phyloP scores from a whole-genome alignment of 1,140 invertebrate genomes.

The Bombus vancouverensis region DNA sequence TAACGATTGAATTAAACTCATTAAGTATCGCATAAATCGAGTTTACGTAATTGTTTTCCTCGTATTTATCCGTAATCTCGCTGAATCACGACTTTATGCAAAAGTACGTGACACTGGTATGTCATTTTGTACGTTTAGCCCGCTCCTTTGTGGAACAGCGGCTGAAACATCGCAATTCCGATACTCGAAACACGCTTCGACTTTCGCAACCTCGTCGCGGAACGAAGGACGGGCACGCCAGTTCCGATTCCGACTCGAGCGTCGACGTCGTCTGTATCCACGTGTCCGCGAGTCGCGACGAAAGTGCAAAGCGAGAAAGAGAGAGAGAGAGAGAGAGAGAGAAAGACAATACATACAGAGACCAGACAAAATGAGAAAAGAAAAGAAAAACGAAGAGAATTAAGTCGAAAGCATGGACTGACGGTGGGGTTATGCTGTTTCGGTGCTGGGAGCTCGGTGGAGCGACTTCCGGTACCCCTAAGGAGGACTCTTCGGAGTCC shows the following conservation, averaged over 20 bases:
- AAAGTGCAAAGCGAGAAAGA: background rate
- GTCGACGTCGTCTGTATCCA: background rate
- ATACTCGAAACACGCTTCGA: too few relatives aligned
- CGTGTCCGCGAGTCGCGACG: background rate
- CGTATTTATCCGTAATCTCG: accelerated
- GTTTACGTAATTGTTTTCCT: background rate
- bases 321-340: background rate
- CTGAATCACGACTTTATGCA: background rate
- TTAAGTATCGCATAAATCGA: too few relatives aligned
- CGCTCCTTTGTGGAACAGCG: too few relatives aligned
- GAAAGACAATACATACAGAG: background rate
- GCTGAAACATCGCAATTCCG: too few relatives aligned
- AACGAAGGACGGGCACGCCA: background rate
- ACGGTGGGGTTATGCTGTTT: slow-evolving; percentile 83
- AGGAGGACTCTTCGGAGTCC: slow-evolving; percentile 79
- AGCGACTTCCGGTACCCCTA: slow-evolving; percentile 77
- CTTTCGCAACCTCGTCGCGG: background rate
- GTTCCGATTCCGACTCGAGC: too few relatives aligned
- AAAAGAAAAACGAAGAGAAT: background rate
- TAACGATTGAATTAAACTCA: background rate
- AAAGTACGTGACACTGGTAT: too few relatives aligned
- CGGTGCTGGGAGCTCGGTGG: slow-evolving; percentile 77
- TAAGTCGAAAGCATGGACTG: slow-evolving; percentile 78
- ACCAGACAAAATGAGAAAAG: background rate
- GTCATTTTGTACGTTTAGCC: too few relatives aligned